phyloP scores from a whole-genome alignment of 2,888 invertebrate species.

The Ecliptopera silaceata region DNA sequence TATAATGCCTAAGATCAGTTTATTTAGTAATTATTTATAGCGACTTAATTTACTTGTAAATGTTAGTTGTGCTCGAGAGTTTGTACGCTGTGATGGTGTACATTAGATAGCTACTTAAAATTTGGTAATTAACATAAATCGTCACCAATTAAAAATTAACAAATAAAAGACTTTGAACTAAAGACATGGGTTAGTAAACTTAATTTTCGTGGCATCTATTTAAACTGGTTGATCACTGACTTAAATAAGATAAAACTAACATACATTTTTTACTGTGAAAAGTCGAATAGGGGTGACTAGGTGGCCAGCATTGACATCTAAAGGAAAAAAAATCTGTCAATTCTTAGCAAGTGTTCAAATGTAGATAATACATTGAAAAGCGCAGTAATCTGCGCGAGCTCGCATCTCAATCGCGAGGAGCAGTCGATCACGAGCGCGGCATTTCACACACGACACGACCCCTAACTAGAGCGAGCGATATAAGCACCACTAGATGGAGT shows the following conservation, averaged over 20 bases:
- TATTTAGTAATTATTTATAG: constrained; percentile 23
- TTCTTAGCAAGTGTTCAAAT: neutral
- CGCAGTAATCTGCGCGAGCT: constrained; percentile 20
- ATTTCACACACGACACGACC: constrained; percentile 54
- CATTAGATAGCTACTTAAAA: neutral
- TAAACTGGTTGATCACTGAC: too few relatives aligned
- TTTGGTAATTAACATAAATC: constrained; percentile 1
- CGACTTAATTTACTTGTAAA: constrained; percentile 10
- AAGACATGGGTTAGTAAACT: too few relatives aligned
- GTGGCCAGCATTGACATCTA: too few relatives aligned
- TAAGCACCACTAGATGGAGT: constrained; percentile 27
- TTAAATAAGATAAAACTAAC: too few relatives aligned
- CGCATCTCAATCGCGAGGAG: constrained; percentile 31
- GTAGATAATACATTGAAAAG: neutral
- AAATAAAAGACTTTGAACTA: neutral
- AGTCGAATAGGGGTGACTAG: too few relatives aligned
- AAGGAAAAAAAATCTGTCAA: too few relatives aligned
- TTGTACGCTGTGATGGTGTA: constrained; percentile 11
- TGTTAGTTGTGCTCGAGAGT: constrained; percentile 2
- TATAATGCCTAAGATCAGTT: constrained; percentile 17
- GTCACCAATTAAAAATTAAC: neutral
- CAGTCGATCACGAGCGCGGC: constrained; percentile 49
- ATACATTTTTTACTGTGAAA: too few relatives aligned
- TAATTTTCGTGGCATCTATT: neutral
- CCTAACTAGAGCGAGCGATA: constrained; percentile 37